Evolutionary conservation across 2,797 vertebrate species (phyloP), one percentile per base, ranked within the genome.

Genomic region (Eupleurogrammus muticus): DNA sequence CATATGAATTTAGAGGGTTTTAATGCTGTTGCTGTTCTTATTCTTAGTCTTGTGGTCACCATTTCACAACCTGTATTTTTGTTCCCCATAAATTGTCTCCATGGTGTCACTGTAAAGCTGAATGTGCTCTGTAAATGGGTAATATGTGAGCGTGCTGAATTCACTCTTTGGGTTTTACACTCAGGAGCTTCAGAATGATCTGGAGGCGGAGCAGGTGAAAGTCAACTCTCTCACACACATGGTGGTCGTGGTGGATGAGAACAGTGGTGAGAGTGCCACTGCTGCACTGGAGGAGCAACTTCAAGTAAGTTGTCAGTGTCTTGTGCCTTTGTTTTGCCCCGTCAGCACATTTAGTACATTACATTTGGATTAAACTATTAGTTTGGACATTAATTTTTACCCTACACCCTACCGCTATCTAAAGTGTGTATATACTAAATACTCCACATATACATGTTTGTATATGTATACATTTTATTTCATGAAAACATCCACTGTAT

Each of bases 161-260:
- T 64, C 11, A 12, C 49, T 66, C 2, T 73, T 78, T 80, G 21
- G 9, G 19, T 73, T 72, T 74, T 23, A n/a, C 47, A 4, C 28
- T 79, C 81, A 99, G 98, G 92, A 80, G 80, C 92, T 99, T 71
- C 98, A 99, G 90, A 95, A 87, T 63, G 98, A 99, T 81, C 92
- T 99, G 72, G 98, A 99, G 92, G 74, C 91, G 10, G 98, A 99
- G 67, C 98, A 99, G 86, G 96, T 98, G 82, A 99, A 98, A 78
- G 98, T 99, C 2, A 99, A 99, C 89, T 99, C 97, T 23, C 85
- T 99, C 36, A 99, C 98, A 0, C 98, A 99, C 88, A 99, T 99
- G 98, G 98, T 99, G 5, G 97, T 99, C 1, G 98, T 99, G 54
- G 97, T 99, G 2, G 98, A 99, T 79, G 98, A 99, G 89, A 97